These are phyloP conservation scores for Macrotis lagotis DNA, from an alignment of 2,113 vertebrate genomes.

Conservation along the genomic window DNA sequence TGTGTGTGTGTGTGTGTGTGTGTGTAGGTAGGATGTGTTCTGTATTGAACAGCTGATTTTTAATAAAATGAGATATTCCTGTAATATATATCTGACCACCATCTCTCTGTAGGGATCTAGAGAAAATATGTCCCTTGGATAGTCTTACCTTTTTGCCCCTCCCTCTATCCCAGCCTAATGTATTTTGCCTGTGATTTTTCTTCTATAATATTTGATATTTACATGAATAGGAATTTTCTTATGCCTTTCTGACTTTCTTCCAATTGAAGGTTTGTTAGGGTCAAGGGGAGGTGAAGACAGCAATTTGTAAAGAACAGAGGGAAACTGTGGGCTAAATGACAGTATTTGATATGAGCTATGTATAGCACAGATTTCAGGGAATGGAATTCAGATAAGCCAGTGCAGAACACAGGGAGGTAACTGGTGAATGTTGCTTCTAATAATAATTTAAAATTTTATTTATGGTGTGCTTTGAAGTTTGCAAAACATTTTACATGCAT, in stretches of 20 bases:
- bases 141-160: neutral
- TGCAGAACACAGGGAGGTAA: neutral
- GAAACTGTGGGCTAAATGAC: neutral
- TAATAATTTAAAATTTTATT: neutral
- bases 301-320: neutral
- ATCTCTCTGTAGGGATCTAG: neutral
- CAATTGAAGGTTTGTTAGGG: slow-evolving; percentile 7
- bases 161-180: neutral
- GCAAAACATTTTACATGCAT: neutral
- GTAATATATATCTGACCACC: neutral
- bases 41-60: neutral
- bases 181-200: neutral
- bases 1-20: neutral
- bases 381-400: neutral
- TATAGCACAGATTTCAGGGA: neutral
- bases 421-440: neutral
- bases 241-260: neutral
- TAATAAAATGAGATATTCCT: neutral
- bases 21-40: neutral
- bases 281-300: neutral
- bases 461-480: neutral
- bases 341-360: neutral
- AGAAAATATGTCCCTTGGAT: neutral
- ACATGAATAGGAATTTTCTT: neutral
- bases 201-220: neutral